Evolutionary conservation across 2,797 vertebrate genomes (phyloP), one percentile per base, ranked within the genome.

Genomic region (Gallinago solitaria): DNA sequence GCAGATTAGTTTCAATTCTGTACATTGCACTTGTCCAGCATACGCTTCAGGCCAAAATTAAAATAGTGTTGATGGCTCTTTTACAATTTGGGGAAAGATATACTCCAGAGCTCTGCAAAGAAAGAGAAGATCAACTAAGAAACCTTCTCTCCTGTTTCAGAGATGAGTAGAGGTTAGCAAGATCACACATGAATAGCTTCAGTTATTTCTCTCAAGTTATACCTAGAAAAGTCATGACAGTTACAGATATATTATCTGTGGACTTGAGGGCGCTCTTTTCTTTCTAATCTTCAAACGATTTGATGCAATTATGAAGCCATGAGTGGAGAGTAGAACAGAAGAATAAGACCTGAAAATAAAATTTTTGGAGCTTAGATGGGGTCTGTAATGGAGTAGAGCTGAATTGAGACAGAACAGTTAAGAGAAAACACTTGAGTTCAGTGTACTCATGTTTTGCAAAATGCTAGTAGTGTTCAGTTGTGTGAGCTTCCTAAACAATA

Each of bases 41-140:
- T 25, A 60, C 50, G 13, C 64, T 77, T 95, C 39, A 69, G 51
- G 50, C 73, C 53, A 87, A 82, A 84, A 83, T 21, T 77, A 81
- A 94, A 85, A 67, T 37, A 80, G 16, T 68, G 41, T 65, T 67
- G 71, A 48, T 93, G 53, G 75, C 47, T 84, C 70, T 89, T 92
- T 73, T 71, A 53, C 67, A 79, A 47, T 33, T 3, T 70, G 53
- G 13, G 51, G 67, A 77, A 89, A 76, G 54, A 63, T 76, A 65
- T 18, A 76, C 51, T 69, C 43, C 56, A 77, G 60, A 85, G 45
- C 39, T 74, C 82, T 93, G 30, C 67, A 79, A 69, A 90, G 78
- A 89, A 90, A 75, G 32, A 68, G 87, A 89, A 87, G 45, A 63
- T 88, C 68, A 91, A 20, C 75, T 80, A 63, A 89, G 84, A 85